Evolutionary conservation across 2,797 vertebrate species (phyloP), one percentile per base, ranked within the genome.

Genomic region (Cossypha dichroa): DNA sequence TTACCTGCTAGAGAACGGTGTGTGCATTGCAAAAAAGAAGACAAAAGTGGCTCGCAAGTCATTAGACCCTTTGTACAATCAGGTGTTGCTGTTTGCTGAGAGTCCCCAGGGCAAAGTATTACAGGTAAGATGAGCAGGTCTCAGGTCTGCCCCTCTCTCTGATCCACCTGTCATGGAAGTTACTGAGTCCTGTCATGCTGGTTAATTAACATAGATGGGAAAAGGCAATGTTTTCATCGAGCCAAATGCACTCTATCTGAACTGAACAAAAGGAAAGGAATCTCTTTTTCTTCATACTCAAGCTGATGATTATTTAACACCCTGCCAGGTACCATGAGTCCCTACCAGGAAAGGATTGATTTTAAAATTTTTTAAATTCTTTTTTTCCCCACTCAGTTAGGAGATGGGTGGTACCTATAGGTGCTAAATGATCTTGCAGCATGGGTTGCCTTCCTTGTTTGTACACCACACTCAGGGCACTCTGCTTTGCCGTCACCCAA

Each of bases 11-110:
- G 99, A 99, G 97, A 99, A 99, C 6, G 99, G 99, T 0, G 68
- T 98, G 84, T 99, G 99, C 90, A 98, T 99, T 91, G 98, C 99
- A 43, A 99, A 99, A 97, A 99, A 99, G 98, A 99, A 99, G 97
- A 99, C 99, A 89, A 99, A 99, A 98, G 98, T 99, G 5, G 99
- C 99, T 90, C 98, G 99, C 86, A 99, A 99, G 97, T 99, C 99
- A 1, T 97, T 99, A 97, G 99, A 99, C 94, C 99, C 99, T 2
- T 98, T 99, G 91, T 99, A 99, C 97, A 99, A 99, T 98, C 99
- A 99, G 98, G 99, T 99, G 97, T 98, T 99, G 82, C 98, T 99
- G 94, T 99, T 99, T 97, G 98, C 99, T 6, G 99, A 99, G 93
- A 99, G 98, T 73, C 99, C 99, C 9, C 99, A 99, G 97, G 99